Evolutionary conservation across 1,140 invertebrate species (phyloP), one percentile per base, ranked within the genome.

Genomic region (Cydia strobilella): DNA sequence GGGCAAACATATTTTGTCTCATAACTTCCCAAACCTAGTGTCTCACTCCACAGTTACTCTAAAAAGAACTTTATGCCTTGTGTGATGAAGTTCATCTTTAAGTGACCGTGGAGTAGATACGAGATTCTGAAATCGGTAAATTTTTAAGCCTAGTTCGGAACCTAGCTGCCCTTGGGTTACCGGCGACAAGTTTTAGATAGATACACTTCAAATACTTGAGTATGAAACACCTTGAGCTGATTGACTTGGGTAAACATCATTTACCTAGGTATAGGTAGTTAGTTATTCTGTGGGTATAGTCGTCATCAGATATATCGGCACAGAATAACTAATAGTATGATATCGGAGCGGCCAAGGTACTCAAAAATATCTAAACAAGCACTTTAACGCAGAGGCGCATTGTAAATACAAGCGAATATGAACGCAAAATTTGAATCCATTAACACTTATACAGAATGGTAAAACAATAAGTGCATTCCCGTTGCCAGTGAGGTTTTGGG

Each of bases 101-200:
- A 2, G 9, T 59, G 54, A 23, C 9, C 5, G n/a, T 59, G 20
- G 18, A 59, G 1, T 20, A 23, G 54, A 59, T 59, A 59, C 54
- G 54, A 59, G 54, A n/a, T 23, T 23, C 2, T 10, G 18, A 10
- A 59, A 23, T 59, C 10, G 4, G 54, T 2, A 3, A 23, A 59
- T 59, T 73, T 54, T 69, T 69, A 39, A 69, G 31, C 65, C 65
- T 69, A 69, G 65, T 39, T 69, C 31, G 65, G 65, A 35, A 69
- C 65, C 27, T 69, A 15, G 65, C 80, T 80, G 83, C 83, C 85
- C 85, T 87, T 87, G 85, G 79, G 71, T 77, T 31, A 75, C 48
- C 74, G 75, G 31, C 77, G 79, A 81, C 85, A 75, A 76, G 76
- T 80, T 82, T 80, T 82, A 79, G 74, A 25, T 82, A 79, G 74